Percentiles rank a stretch among this genome's conserved stretches.
phyloP scores from a whole-genome alignment of 2,797 vertebrate species.

The Rhabdophis nuchalis region DNA sequence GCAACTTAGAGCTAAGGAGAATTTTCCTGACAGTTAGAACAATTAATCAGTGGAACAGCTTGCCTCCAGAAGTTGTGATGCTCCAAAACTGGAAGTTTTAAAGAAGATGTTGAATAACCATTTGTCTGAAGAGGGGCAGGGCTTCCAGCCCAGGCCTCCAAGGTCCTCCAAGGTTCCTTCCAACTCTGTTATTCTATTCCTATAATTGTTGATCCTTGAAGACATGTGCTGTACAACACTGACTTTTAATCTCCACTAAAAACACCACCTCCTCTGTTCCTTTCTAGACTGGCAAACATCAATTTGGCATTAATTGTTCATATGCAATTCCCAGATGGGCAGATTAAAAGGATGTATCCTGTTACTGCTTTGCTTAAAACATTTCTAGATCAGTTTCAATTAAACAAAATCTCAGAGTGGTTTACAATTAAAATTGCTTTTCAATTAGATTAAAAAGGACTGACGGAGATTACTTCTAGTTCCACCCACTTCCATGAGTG shows the following conservation, averaged over 20 bases:
- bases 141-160: too few species aligned
- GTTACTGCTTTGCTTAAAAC: background rate
- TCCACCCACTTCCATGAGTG: background rate
- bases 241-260: background rate
- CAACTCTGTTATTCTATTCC: too few species aligned
- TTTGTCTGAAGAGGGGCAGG: too few species aligned
- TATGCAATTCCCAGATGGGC: background rate
- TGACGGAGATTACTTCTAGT: background rate
- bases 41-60: too few species aligned
- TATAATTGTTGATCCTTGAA: background rate
- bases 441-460: background rate
- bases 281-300: background rate
- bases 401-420: background rate
- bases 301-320: background rate
- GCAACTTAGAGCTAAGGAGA: too few species aligned
- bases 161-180: too few species aligned
- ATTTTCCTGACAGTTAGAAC: too few species aligned
- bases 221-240: background rate
- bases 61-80: too few species aligned
- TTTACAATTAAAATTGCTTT: background rate
- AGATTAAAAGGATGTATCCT: background rate
- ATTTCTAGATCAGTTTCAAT: background rate
- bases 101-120: too few species aligned
- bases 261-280: background rate
- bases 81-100: too few species aligned